Evolutionary conservation across 2,888 invertebrate species (phyloP).

Genomic region (Fabriciana adippe): DNA sequence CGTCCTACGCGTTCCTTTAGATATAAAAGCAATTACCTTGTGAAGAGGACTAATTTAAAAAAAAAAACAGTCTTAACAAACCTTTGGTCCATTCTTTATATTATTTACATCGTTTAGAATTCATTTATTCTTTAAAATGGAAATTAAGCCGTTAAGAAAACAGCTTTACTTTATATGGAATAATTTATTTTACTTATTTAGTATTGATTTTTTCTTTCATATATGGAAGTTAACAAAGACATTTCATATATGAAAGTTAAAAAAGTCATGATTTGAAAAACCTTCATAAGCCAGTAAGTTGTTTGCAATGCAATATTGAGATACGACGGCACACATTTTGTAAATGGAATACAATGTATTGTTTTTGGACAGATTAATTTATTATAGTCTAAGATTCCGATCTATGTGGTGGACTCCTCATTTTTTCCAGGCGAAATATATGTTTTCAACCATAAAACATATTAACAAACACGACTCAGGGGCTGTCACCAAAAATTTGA

Average conservation of each 20-base stretch:
- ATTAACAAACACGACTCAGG: no score
- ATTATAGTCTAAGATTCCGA: no score
- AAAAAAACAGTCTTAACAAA: background rate
- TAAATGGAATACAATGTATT: slow-evolving; percentile 11
- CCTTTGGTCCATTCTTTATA: background rate
- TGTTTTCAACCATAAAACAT: no score
- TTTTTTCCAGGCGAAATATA: no score
- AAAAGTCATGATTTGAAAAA: no score
- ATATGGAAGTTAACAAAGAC: no score
- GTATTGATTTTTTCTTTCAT: no score
- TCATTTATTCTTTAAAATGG: background rate
- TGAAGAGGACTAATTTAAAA: slow-evolving; percentile 9
- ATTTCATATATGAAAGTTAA: no score
- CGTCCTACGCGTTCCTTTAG: slow-evolving; percentile 16
- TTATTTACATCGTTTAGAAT: background rate
- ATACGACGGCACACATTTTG: slow-evolving; percentile 13
- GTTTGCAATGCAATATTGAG: background rate
- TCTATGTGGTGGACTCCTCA: no score
- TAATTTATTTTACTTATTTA: no score
- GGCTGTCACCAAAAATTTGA: no score
- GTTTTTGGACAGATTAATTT: slow-evolving; percentile 25
- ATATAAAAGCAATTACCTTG: slow-evolving; percentile 18
- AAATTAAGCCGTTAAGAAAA: background rate
- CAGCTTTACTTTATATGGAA: no score
- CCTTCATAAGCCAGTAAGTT: background rate